phyloP scores from a whole-genome alignment of 2,113 vertebrate genomes.

The Macquaria ambigua region DNA sequence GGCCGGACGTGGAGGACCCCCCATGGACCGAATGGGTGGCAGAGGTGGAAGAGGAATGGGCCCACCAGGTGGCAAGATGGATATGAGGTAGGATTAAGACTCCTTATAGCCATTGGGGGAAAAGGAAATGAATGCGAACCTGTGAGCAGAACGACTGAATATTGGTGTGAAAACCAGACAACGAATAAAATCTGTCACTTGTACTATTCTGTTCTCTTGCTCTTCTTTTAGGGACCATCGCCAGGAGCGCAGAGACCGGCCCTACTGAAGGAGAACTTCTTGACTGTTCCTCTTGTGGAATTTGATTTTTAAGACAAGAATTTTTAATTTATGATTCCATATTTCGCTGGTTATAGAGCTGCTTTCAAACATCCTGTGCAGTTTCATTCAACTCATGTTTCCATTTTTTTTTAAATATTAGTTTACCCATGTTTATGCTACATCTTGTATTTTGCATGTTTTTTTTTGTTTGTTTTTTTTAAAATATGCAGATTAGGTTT shows the following conservation, averaged over 20 bases:
- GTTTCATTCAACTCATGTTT: conserved; percentile 63
- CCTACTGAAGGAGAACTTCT: conserved; percentile 84
- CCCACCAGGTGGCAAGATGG: conserved; percentile 83
- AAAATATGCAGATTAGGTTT: conserved; percentile 67
- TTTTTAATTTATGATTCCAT: conserved; percentile 97
- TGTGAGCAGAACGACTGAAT: neutral
- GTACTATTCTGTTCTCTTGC: neutral
- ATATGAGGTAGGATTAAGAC: conserved; percentile 73
- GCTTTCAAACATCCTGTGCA: conserved; percentile 65
- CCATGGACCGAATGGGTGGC: conserved; percentile 90
- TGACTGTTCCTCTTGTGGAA: conserved; percentile 88
- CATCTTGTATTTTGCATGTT: conserved; percentile 73
- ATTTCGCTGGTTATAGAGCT: conserved; percentile 82
- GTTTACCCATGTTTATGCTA: conserved; percentile 66
- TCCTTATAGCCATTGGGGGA: neutral
- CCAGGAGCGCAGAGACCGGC: conserved; percentile 93
- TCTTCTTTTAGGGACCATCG: conserved; percentile 88
- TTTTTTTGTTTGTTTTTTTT: conserved; percentile 53
- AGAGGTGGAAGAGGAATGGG: conserved; percentile 92
- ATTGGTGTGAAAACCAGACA: neutral
- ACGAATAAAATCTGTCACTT: neutral
- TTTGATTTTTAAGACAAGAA: conserved; percentile 92
- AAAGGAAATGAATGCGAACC: neutral
- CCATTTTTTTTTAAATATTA: conserved; percentile 56
- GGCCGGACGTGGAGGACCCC: conserved; percentile 88